Evolutionary conservation across 2,113 vertebrate genomes (phyloP).

Genomic region (Anguilla japonica): DNA sequence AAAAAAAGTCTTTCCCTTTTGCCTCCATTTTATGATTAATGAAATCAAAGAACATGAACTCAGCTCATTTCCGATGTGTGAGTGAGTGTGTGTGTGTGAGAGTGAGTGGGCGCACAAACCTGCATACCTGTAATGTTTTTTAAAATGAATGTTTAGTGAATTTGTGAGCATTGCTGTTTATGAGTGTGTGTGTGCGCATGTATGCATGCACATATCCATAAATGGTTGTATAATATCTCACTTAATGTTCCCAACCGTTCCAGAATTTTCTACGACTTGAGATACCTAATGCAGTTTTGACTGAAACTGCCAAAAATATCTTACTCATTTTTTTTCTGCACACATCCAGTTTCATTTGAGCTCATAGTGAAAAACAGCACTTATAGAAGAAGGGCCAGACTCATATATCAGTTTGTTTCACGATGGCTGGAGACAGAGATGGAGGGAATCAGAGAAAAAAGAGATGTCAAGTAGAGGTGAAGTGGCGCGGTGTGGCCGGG

Average conservation of each 20-base stretch:
- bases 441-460: background rate
- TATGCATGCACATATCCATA: conserved; percentile 38
- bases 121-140: background rate
- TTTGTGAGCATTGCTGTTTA: too few species aligned
- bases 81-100: background rate
- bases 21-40: conserved; percentile 61
- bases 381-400: conserved; percentile 50
- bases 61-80: conserved; percentile 9
- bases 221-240: conserved; percentile 33
- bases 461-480: conserved; percentile 23
- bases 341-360: conserved; percentile 52
- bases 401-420: conserved; percentile 54
- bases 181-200: conserved; percentile 11
- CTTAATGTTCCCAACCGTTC: conserved; percentile 29
- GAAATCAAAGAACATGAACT: conserved; percentile 46
- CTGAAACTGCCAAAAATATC: background rate
- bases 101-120: background rate
- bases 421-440: conserved; percentile 53
- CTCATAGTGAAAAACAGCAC: conserved; percentile 40
- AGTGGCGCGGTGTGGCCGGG: background rate
- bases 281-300: background rate
- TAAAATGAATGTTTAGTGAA: too few species aligned
- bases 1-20: conserved; percentile 22
- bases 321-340: conserved; percentile 36
- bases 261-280: conserved; percentile 2